A percentile compares a stretch with the other conserved stretches of the same genome.
These are phyloP conservation scores for Ditylenchus weischeri DNA, from an alignment of 2,888 invertebrate genomes.

Conservation along the genomic window DNA sequence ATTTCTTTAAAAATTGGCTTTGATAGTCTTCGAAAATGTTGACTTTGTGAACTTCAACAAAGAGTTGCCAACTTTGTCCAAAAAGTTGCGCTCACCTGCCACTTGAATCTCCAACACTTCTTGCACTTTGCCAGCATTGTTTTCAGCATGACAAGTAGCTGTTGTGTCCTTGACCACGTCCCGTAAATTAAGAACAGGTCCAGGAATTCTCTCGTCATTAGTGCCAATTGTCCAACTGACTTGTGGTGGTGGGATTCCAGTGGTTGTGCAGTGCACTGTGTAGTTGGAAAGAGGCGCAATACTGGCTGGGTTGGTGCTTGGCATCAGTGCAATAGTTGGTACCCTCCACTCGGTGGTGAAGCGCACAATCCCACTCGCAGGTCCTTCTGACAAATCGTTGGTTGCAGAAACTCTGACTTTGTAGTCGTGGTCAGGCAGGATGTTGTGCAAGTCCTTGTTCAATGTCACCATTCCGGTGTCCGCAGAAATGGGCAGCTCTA, in stretches of 20 bases:
- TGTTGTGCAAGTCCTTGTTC: slow-evolving; percentile 44
- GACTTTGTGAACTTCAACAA: no score
- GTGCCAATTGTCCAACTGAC: slow-evolving; percentile 40
- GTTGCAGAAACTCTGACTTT: slow-evolving; percentile 48
- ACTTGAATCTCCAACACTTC: slow-evolving; percentile 45
- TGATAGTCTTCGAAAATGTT: no score
- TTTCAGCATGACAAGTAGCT: slow-evolving; percentile 52
- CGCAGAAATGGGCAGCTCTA: slow-evolving; percentile 35
- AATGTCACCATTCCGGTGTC: slow-evolving; percentile 43
- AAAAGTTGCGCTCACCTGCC: slow-evolving; percentile 26
- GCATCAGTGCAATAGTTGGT: slow-evolving; percentile 48
- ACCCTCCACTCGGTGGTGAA: slow-evolving; percentile 55
- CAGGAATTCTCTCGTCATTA: slow-evolving; percentile 31
- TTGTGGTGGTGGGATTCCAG: slow-evolving; percentile 46
- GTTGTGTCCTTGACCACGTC: slow-evolving; percentile 43
- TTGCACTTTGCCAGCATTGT: slow-evolving; percentile 54
- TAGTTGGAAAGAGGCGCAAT: slow-evolving; percentile 48
- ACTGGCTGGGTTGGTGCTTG: slow-evolving; percentile 39
- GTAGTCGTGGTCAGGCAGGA: slow-evolving; percentile 31
- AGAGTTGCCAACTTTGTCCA: no score
- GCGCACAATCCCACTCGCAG: slow-evolving; percentile 45
- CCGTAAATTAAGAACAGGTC: slow-evolving; percentile 32
- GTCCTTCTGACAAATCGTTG: slow-evolving; percentile 57
- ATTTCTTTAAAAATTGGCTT: no score
- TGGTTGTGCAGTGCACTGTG: slow-evolving; percentile 30